These are phyloP conservation scores for Bettongia penicillata DNA, from an alignment of 2,113 vertebrate genomes.

Conservation along the genomic window DNA sequence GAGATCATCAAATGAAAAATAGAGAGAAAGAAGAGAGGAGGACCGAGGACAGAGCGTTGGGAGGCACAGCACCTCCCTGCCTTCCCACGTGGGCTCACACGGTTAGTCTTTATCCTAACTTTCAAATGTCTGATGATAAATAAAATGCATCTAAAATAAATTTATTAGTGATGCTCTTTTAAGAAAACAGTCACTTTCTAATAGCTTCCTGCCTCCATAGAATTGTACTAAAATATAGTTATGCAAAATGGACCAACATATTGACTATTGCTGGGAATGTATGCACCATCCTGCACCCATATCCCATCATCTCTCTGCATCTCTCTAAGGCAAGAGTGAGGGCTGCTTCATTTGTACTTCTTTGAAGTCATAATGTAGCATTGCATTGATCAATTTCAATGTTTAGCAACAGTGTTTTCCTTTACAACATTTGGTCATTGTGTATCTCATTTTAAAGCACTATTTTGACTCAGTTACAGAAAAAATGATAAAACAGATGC, in stretches of 20 bases:
- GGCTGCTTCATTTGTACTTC: not conserved
- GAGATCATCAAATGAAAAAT: not conserved
- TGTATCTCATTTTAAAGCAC: not conserved
- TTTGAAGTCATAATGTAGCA: not conserved
- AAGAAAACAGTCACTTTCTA: not conserved
- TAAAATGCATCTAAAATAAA: not conserved
- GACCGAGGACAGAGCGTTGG: not conserved
- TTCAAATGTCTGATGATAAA: not conserved
- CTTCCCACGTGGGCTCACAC: not conserved
- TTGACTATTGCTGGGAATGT: not conserved
- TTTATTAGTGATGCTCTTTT: not conserved
- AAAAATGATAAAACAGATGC: not conserved
- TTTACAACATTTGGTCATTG: not conserved
- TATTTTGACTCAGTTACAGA: not conserved
- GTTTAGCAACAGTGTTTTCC: not conserved
- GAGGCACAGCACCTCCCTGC: not conserved
- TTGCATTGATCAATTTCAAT: not conserved
- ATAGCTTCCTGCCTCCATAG: not conserved
- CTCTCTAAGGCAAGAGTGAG: not conserved
- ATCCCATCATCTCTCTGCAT: not conserved
- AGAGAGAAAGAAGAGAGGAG: not conserved
- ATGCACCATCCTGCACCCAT: not conserved
- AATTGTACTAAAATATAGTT: not conserved
- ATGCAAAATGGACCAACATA: not conserved
- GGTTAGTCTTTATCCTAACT: not conserved